Percentiles rank a stretch among this genome's conserved stretches.
These are phyloP conservation scores for Tychaedon coryphoeus DNA, from an alignment of 2,113 vertebrate genomes.

Conservation along the genomic window DNA sequence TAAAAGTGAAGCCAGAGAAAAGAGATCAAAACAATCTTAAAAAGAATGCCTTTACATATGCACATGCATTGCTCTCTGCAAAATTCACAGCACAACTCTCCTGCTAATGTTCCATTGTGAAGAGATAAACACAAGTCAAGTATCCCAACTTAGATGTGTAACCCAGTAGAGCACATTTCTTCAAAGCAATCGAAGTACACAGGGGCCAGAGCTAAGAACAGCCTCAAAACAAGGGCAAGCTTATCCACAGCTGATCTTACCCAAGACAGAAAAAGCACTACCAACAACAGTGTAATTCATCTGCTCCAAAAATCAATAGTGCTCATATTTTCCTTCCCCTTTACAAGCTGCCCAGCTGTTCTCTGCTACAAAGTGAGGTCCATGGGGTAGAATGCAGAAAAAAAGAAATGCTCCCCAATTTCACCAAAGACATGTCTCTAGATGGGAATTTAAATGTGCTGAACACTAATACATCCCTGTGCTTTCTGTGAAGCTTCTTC, in stretches of 20 bases:
- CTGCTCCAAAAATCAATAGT: neutral
- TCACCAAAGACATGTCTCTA: rapidly evolving
- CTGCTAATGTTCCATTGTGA: neutral
- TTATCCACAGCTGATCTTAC: neutral
- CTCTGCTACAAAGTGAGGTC: neutral
- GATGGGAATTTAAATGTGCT: neutral
- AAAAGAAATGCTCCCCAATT: neutral
- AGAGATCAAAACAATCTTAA: neutral
- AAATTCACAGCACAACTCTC: neutral
- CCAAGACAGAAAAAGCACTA: neutral
- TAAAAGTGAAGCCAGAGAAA: neutral
- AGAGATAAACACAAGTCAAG: neutral
- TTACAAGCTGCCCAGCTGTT: neutral
- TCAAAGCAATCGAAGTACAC: neutral
- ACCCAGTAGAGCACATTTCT: neutral
- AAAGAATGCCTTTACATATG: neutral
- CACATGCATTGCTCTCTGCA: neutral
- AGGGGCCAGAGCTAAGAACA: neutral
- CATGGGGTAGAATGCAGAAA: neutral
- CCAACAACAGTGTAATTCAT: neutral
- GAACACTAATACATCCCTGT: neutral
- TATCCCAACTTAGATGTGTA: neutral
- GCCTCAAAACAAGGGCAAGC: neutral
- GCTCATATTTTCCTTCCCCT: neutral
- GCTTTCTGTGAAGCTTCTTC: neutral